phyloP scores from a whole-genome alignment of 2,888 invertebrate species.

The Harpalus rubripes region DNA sequence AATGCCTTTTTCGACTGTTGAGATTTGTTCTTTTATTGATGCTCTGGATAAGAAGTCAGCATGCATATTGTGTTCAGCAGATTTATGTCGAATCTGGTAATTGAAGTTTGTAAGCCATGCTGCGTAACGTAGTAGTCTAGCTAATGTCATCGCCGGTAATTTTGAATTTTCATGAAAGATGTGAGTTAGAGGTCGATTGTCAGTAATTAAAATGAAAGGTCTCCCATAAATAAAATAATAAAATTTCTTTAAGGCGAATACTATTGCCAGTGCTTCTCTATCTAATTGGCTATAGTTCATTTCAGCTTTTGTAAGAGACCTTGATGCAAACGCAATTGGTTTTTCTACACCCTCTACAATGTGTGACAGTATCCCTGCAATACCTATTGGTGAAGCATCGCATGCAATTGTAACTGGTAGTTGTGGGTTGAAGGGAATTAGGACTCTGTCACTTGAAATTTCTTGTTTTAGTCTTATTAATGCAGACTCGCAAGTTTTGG shows the following conservation, averaged over 20 bases:
- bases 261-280: constrained; percentile 22
- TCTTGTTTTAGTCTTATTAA: too few species aligned
- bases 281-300: constrained; percentile 23
- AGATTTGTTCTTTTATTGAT: constrained; percentile 25
- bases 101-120: constrained; percentile 8
- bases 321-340: background rate
- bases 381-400: constrained; percentile 60
- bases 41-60: constrained; percentile 68
- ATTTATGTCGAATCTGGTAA: background rate
- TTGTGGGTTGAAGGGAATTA: constrained; percentile 63
- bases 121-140: constrained; percentile 25
- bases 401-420: constrained; percentile 68
- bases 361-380: constrained; percentile 26
- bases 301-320: background rate
- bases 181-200: constrained; percentile 7
- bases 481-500: too few species aligned
- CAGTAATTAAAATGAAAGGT: constrained; percentile 11
- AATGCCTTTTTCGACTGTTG: background rate
- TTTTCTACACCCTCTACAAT: background rate
- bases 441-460: too few species aligned
- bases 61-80: background rate
- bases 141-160: constrained; percentile 5
- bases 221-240: constrained; percentile 15
- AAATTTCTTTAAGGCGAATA: constrained; percentile 13
- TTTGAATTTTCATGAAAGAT: constrained; percentile 19